Conservation (phyloP, 2,888 invertebrate species). For the Pristionchus exspectatus region DNA sequence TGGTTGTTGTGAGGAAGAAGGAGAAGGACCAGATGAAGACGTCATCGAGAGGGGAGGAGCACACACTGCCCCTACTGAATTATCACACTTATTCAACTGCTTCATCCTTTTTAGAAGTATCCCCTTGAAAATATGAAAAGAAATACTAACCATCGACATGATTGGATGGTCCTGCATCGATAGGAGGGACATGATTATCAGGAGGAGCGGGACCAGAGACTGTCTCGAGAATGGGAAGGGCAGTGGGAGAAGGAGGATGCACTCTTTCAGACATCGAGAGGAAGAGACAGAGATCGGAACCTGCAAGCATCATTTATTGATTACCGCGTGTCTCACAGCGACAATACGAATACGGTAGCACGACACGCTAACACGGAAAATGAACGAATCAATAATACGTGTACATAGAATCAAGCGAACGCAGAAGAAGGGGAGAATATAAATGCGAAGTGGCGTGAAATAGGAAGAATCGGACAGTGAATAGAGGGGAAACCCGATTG, state of each 20-base stretch:
- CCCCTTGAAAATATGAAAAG: neutral
- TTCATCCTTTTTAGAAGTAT: neutral
- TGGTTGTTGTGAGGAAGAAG: conserved; percentile 8
- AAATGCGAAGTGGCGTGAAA: neutral
- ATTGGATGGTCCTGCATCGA: conserved; percentile 5
- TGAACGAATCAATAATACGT: neutral
- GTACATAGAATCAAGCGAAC: neutral
- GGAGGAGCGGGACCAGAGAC: neutral
- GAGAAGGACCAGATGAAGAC: neutral
- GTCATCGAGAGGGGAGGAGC: neutral
- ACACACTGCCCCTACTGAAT: neutral
- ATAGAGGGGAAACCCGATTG: conserved; percentile 16
- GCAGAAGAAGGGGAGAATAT: neutral
- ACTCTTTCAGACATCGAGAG: conserved; percentile 4
- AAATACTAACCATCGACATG: neutral
- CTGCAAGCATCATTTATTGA: neutral
- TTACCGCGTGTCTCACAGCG: neutral
- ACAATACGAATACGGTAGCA: neutral
- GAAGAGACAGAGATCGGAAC: neutral
- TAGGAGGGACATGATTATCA: neutral
- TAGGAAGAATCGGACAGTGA: conserved; percentile 26
- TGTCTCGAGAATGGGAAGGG: neutral
- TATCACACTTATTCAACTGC: neutral
- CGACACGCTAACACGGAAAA: neutral
- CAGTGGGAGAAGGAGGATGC: neutral